Conservation (phyloP, 2,113 vertebrate genomes). For the Pteronura brasiliensis region DNA sequence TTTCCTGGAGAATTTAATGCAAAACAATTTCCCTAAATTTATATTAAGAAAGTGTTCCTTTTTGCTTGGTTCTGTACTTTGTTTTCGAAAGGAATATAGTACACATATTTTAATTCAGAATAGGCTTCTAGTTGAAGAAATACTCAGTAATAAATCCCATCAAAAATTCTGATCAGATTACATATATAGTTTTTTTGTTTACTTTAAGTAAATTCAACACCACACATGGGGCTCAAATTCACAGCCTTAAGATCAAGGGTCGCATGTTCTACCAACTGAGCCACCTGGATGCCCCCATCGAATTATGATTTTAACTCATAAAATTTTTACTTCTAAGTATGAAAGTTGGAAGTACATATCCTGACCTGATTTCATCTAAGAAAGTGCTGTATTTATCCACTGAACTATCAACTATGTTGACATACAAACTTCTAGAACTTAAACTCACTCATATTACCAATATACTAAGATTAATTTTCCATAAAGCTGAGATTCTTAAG, state of each 20-base stretch:
- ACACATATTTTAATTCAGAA: neutral
- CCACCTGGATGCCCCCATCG: neutral
- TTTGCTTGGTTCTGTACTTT: neutral
- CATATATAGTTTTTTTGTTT: neutral
- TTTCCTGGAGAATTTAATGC: neutral
- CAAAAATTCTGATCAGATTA: neutral
- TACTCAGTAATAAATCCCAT: neutral
- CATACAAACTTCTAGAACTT: neutral
- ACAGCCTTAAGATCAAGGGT: neutral
- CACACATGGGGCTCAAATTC: neutral
- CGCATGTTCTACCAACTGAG: neutral
- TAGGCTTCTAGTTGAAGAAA: neutral
- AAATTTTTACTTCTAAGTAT: neutral
- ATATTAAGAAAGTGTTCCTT: neutral
- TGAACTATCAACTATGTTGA: neutral
- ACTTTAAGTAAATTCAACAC: neutral
- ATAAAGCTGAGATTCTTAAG: neutral
- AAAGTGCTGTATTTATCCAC: neutral
- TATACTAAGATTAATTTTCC: neutral
- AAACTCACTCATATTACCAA: neutral
- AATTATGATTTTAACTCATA: neutral
- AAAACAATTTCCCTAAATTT: neutral
- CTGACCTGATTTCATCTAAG: neutral
- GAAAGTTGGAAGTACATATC: neutral
- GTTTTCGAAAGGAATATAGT: neutral